phyloP scores from a whole-genome alignment of 1,140 invertebrate genomes.

The Philopotamus ludificatus region DNA sequence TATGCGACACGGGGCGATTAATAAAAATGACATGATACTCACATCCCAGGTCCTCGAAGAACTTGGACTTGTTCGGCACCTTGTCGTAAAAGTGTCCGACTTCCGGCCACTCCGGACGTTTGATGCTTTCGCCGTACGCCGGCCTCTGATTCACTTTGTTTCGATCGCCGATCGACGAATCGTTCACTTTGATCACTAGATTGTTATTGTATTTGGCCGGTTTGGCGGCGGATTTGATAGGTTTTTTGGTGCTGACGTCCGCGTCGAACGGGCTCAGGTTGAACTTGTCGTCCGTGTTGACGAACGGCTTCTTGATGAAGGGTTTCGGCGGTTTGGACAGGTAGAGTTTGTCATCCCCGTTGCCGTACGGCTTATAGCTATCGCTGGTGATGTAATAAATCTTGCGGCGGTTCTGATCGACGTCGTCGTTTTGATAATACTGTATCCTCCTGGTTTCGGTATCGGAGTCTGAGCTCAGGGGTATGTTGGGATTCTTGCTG shows the following conservation, averaged over 20 bases:
- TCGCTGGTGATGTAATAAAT: conserved; percentile 32
- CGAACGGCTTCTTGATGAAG: conserved; percentile 6
- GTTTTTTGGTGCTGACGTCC: conserved; percentile 16
- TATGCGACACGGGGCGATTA: too few relatives aligned
- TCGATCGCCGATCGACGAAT: too few relatives aligned
- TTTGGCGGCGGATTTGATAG: conserved; percentile 8
- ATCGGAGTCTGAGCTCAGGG: conserved; percentile 13
- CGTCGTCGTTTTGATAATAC: conserved; percentile 31
- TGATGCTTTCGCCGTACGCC: neutral
- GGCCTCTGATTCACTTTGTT: neutral
- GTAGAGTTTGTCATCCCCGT: conserved; percentile 26
- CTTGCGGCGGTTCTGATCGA: conserved; percentile 29
- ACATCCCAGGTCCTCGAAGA: conserved; percentile 61
- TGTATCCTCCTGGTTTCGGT: conserved; percentile 23
- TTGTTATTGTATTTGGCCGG: conserved; percentile 4
- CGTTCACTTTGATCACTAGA: too few relatives aligned
- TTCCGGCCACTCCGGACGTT: neutral
- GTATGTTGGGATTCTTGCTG: conserved; percentile 35
- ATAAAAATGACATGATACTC: conserved; percentile 45
- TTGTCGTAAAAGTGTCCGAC: conserved; percentile 39
- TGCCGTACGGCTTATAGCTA: conserved; percentile 16
- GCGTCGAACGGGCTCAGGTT: conserved; percentile 18
- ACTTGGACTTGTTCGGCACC: conserved; percentile 48
- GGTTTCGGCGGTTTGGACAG: neutral
- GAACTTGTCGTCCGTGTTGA: neutral